A percentile compares a stretch with the other conserved stretches of the same genome.
These are phyloP conservation scores for Cistogaster globosa DNA, from an alignment of 2,888 invertebrate genomes.

Conservation along the genomic window DNA sequence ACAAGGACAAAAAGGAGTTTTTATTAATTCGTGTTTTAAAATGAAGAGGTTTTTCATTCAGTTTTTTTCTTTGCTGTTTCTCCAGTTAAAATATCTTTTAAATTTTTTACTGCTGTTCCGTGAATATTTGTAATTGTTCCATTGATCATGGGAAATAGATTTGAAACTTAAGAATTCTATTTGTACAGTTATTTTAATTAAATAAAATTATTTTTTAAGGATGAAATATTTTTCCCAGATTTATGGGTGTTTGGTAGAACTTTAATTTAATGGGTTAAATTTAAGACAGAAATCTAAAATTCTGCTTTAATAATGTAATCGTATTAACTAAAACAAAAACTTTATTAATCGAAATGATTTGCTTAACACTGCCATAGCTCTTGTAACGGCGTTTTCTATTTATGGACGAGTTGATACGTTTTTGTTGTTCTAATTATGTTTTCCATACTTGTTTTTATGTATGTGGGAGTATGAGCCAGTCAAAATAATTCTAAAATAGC, in stretches of 20 bases:
- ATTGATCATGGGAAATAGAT: constrained; percentile 58
- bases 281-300: no score
- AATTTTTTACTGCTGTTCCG: not conserved
- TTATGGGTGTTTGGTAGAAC: no score
- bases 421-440: no score
- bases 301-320: no score
- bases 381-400: no score
- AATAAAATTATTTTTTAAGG: constrained; percentile 34
- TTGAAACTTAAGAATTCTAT: constrained; percentile 46
- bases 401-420: not conserved
- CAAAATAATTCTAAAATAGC: no score
- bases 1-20: not conserved
- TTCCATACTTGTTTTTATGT: no score
- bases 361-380: no score
- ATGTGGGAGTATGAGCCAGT: no score
- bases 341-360: no score
- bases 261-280: no score
- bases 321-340: no score
- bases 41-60: constrained; percentile 56
- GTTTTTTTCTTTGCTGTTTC: not conserved
- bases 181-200: constrained; percentile 55
- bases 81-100: not conserved
- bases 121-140: constrained; percentile 42
- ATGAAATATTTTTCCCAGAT: not conserved
- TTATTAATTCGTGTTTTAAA: constrained; percentile 51